Percentiles rank a stretch among this genome's conserved stretches.
These are phyloP conservation scores for Stenichneumon culpator DNA, from an alignment of 2,888 invertebrate species.

Conservation along the genomic window DNA sequence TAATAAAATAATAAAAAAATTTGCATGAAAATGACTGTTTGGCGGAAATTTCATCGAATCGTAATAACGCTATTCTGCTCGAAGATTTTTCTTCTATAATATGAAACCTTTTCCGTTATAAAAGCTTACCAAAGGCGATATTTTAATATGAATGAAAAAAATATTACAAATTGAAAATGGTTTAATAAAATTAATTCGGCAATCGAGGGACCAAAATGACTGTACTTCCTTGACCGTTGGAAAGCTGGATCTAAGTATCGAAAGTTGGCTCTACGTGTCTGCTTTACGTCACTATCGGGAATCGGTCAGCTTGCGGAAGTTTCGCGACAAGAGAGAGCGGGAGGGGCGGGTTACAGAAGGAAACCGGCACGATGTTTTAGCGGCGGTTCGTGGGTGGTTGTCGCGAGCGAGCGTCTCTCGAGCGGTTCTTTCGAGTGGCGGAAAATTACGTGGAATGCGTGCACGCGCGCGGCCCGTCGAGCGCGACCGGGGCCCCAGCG, in stretches of 20 bases:
- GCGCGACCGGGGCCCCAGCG: conserved; percentile 73
- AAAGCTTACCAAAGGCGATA: not conserved
- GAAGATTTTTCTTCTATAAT: not conserved
- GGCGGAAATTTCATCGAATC: not conserved
- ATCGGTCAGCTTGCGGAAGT: conserved; percentile 5
- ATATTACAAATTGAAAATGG: not conserved
- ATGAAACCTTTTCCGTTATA: not conserved
- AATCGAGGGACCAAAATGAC: not conserved
- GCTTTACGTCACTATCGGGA: not conserved
- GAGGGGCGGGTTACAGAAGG: not conserved
- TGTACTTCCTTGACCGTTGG: not conserved
- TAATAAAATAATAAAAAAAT: conserved; percentile 1
- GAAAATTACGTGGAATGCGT: conserved; percentile 81
- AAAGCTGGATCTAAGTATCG: not conserved
- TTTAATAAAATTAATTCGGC: not conserved
- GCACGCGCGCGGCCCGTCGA: conserved; percentile 71
- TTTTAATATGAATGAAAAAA: not conserved
- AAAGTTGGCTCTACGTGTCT: not conserved
- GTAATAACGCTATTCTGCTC: not conserved
- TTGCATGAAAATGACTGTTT: not conserved
- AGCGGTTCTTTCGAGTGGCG: conserved; percentile 69
- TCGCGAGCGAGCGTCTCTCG: not conserved
- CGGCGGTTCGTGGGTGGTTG: conserved; percentile 50
- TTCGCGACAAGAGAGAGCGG: conserved; percentile 30
- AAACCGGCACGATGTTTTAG: conserved; percentile 39